Percentiles rank a stretch among this genome's conserved stretches.
Conservation (phyloP, 2,888 invertebrate species). For the Pantelozetes paolii region DNA sequence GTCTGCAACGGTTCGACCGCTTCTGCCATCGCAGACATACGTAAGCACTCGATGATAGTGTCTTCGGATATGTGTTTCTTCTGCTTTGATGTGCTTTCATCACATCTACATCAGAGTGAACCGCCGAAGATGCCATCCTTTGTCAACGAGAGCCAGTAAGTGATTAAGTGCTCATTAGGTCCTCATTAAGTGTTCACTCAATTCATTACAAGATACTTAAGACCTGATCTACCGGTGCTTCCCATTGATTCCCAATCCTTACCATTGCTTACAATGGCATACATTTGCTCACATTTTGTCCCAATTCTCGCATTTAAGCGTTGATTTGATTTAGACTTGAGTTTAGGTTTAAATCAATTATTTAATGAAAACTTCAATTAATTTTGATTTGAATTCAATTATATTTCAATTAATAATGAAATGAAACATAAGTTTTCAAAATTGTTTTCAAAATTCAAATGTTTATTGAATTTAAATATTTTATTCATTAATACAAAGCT, state of each 20-base stretch:
- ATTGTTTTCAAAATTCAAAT: no score
- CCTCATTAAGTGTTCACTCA: background rate
- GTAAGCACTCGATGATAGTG: conserved; percentile 55
- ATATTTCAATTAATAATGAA: no score
- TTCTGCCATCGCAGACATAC: conserved; percentile 2
- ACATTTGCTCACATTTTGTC: background rate
- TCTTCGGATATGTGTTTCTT: conserved; percentile 94
- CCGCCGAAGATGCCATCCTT: conserved; percentile 86
- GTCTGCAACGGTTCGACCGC: background rate
- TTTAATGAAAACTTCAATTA: no score
- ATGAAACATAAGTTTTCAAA: no score
- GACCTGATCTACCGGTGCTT: no score
- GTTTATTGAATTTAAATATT: no score
- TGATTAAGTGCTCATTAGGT: conserved; percentile 50
- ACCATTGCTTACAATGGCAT: no score
- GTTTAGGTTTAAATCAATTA: no score
- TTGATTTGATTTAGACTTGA: background rate
- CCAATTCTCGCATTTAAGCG: background rate
- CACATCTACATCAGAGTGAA: conserved; percentile 86
- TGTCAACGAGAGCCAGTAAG: conserved; percentile 92
- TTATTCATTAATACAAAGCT: no score
- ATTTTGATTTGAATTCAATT: no score
- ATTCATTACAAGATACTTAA: no score
- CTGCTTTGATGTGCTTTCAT: conserved; percentile 97
- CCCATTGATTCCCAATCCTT: no score